phyloP scores from a whole-genome alignment of 2,113 vertebrate species.

The Campylorhamphus procurvoides region DNA sequence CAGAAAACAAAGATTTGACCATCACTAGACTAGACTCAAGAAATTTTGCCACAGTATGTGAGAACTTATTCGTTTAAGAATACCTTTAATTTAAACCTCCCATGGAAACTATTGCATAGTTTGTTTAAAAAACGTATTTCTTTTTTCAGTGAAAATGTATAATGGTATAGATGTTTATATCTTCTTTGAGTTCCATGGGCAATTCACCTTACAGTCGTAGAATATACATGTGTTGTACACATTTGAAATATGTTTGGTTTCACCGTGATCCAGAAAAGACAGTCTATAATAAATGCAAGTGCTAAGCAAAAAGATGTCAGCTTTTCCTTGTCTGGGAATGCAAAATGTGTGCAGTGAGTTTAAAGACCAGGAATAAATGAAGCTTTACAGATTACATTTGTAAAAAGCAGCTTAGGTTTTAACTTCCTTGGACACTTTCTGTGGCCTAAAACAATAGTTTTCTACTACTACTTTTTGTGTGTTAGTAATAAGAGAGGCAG shows the following conservation, averaged over 20 bases:
- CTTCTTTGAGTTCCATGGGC: not conserved
- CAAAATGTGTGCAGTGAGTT: not conserved
- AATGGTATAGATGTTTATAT: not conserved
- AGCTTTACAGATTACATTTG: not conserved
- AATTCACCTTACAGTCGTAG: not conserved
- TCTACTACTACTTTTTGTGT: not conserved
- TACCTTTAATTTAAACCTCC: not conserved
- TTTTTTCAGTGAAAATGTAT: not conserved
- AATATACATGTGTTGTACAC: not conserved
- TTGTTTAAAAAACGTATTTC: not conserved
- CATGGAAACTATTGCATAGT: not conserved
- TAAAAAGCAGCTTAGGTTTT: not conserved
- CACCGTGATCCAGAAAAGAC: not conserved
- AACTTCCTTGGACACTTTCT: not conserved
- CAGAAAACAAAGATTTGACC: not conserved
- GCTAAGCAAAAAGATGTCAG: not conserved
- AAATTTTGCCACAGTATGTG: not conserved
- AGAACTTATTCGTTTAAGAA: not conserved
- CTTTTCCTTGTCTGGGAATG: not conserved
- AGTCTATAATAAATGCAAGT: not conserved
- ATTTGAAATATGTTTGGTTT: not conserved
- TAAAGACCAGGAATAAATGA: not conserved
- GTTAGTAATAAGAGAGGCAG: fast-evolving
- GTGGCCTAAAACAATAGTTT: not conserved
- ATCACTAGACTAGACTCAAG: not conserved